Conservation (phyloP, 2,888 invertebrate species). For the Lissonota sp. region DNA sequence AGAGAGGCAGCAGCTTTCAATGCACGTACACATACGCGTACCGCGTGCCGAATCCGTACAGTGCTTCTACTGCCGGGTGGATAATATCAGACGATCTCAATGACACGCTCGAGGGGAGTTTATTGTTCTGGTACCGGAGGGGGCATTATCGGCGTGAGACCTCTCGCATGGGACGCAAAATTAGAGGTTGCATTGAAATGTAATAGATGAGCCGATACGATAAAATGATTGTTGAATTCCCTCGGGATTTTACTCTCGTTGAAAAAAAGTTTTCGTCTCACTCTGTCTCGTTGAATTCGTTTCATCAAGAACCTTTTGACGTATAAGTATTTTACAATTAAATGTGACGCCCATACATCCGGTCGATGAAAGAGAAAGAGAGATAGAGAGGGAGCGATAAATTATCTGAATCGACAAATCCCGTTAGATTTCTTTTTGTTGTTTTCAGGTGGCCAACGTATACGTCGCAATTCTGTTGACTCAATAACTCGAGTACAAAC, state of each 20-base stretch:
- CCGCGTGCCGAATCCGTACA: conserved; percentile 68
- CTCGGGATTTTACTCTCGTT: conserved; percentile 50
- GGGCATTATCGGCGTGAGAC: conserved; percentile 74
- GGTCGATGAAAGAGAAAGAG: conserved; percentile 15
- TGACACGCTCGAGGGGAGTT: conserved; percentile 73
- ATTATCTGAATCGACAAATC: not conserved
- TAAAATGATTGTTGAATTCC: conserved; percentile 65
- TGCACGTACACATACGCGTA: conserved; percentile 26
- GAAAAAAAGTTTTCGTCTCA: conserved; percentile 40
- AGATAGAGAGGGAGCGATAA: not conserved
- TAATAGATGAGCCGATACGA: conserved; percentile 74
- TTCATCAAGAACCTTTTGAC: conserved; percentile 8
- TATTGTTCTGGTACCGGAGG: conserved; percentile 67
- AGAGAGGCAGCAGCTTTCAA: conserved; percentile 36
- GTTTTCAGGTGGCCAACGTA: conserved; percentile 19
- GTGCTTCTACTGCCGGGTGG: conserved; percentile 57
- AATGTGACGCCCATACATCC: conserved; percentile 31
- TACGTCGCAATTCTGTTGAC: conserved; percentile 40
- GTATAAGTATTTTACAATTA: conserved; percentile 14
- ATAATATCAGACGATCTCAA: conserved; percentile 74
- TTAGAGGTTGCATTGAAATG: conserved; percentile 76
- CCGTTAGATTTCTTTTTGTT: conserved; percentile 11
- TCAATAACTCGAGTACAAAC: conserved; percentile 37
- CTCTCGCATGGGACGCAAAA: conserved; percentile 73
- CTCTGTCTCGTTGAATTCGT: conserved; percentile 29